These are phyloP conservation scores for Sebastes iracundus DNA, from an alignment of 2,797 vertebrate species.

Conservation along the genomic window DNA sequence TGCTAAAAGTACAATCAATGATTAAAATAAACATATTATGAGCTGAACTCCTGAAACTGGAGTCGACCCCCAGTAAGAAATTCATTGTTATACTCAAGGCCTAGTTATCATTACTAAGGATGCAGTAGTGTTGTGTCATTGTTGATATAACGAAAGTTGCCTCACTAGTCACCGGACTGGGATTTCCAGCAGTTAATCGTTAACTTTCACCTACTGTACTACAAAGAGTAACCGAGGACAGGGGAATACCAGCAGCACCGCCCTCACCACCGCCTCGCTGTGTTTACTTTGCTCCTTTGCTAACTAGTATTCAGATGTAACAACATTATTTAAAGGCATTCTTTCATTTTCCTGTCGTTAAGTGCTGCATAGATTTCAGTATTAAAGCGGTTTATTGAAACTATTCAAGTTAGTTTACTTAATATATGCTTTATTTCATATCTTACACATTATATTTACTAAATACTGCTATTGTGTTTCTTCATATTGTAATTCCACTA, in stretches of 20 bases:
- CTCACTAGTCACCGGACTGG: background rate
- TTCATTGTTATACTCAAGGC: background rate
- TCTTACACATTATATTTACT: background rate
- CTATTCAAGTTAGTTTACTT: background rate
- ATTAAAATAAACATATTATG: background rate
- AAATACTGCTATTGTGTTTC: background rate
- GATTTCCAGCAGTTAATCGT: background rate
- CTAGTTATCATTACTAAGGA: background rate
- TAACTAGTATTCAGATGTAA: background rate
- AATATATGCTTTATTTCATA: background rate
- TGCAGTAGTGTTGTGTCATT: background rate
- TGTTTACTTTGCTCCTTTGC: background rate
- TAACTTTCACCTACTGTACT: background rate
- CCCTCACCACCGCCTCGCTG: background rate
- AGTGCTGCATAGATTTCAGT: background rate
- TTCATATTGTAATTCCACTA: background rate
- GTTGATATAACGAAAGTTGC: background rate
- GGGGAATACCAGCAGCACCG: background rate
- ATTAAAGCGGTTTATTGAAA: background rate
- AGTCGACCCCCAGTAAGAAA: background rate
- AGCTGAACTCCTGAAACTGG: background rate
- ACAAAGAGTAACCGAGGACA: accelerated
- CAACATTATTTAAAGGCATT: background rate
- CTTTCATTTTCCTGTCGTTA: background rate
- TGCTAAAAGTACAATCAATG: background rate